phyloP scores from a whole-genome alignment of 2,888 invertebrate genomes.

The Scaptomyza cyrtandrae region DNA sequence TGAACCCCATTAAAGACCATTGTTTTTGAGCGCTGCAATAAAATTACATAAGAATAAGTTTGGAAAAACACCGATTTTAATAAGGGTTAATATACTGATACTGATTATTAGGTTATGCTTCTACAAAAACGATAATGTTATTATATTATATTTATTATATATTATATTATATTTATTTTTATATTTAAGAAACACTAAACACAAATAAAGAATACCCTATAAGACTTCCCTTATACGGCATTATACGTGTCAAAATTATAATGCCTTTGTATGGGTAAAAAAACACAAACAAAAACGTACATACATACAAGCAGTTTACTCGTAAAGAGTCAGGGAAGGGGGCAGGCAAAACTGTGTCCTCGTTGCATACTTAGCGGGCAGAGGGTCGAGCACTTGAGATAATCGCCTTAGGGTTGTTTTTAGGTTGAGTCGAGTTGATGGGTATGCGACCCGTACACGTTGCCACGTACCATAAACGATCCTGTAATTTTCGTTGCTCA shows the following conservation, averaged over 20 bases:
- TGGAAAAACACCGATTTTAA: too few species aligned
- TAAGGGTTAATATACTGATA: too few species aligned
- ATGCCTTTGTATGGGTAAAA: not conserved
- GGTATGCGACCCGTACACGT: slow-evolving; percentile 31
- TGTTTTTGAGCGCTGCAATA: too few species aligned
- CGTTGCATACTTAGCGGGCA: slow-evolving; percentile 57
- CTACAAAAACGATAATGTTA: too few species aligned
- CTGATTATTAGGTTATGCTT: too few species aligned
- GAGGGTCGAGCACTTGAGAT: slow-evolving; percentile 79
- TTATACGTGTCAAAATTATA: not conserved
- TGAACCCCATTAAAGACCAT: too few species aligned
- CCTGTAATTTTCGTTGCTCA: slow-evolving; percentile 69
- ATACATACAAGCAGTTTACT: not conserved
- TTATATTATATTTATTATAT: too few species aligned
- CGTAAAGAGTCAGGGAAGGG: not conserved
- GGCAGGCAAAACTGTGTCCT: slow-evolving; percentile 39
- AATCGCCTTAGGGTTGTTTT: slow-evolving; percentile 83
- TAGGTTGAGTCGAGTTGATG: slow-evolving; percentile 43
- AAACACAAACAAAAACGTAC: slow-evolving; percentile 24
- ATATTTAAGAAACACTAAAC: not conserved
- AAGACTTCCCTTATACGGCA: not conserved
- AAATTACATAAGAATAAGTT: too few species aligned
- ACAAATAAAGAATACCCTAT: not conserved
- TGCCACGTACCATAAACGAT: slow-evolving; percentile 74
- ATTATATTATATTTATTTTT: too few species aligned